Conservation (phyloP, 1,140 invertebrate species). For the Goniozus legneri region DNA sequence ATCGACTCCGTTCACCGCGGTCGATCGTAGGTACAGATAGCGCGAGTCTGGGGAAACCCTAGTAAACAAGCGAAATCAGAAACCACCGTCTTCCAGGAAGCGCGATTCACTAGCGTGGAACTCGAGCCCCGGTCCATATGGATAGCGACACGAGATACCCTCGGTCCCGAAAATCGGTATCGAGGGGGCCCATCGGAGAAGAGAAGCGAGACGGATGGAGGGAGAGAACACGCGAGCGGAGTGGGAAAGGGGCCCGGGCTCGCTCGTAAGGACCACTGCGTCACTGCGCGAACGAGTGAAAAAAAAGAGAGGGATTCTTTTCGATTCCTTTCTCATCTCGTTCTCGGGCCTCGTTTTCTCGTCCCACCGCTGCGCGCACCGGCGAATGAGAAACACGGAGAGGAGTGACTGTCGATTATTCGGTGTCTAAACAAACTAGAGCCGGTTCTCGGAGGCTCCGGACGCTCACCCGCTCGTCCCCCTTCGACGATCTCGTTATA, state of each 20-base stretch:
- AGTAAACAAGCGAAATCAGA: slow-evolving; percentile 34
- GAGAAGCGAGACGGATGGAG: slow-evolving; percentile 12
- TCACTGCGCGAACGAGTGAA: too few relatives aligned
- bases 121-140: slow-evolving; percentile 25
- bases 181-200: slow-evolving; percentile 24
- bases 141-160: slow-evolving; percentile 17
- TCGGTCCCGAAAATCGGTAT: slow-evolving; percentile 26
- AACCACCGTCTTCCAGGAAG: slow-evolving; percentile 29
- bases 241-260: not conserved
- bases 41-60: slow-evolving; percentile 11
- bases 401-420: slow-evolving; percentile 49
- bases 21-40: not conserved
- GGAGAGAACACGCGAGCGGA: not conserved
- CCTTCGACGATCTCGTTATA: slow-evolving; percentile 51
- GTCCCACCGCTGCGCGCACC: not conserved
- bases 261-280: not conserved
- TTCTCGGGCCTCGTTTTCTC: too few relatives aligned
- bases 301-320: slow-evolving; percentile 13
- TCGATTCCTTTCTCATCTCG: too few relatives aligned
- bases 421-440: slow-evolving; percentile 54
- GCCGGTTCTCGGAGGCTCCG: slow-evolving; percentile 24
- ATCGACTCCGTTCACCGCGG: slow-evolving; percentile 14
- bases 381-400: slow-evolving; percentile 18
- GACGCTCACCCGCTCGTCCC: slow-evolving; percentile 25
- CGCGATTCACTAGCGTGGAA: slow-evolving; percentile 9